Evolutionary conservation across 1,140 invertebrate genomes (phyloP).

Genomic region (Drosophila prosaltans): DNA sequence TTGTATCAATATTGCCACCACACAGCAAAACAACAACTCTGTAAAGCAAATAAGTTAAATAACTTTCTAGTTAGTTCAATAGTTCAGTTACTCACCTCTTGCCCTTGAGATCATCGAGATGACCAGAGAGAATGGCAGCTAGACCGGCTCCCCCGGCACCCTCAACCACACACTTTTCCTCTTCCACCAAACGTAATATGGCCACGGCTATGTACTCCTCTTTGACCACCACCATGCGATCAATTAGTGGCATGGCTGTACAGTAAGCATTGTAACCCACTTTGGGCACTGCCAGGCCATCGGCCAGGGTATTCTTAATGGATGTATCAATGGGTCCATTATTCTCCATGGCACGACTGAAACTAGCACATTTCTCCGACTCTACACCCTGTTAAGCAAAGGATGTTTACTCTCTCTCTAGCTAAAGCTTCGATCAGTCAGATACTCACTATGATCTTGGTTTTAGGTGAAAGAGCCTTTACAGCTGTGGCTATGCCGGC

Average conservation of each 20-base stretch:
- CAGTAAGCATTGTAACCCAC: slow-evolving; percentile 95
- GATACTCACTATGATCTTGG: slow-evolving; percentile 88
- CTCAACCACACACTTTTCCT: slow-evolving; percentile 96
- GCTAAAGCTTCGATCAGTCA: no score
- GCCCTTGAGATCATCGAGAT: slow-evolving; percentile 91
- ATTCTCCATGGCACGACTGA: slow-evolving; percentile 88
- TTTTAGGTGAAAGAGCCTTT: slow-evolving; percentile 92
- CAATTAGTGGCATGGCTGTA: slow-evolving; percentile 90
- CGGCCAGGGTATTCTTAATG: slow-evolving; percentile 92
- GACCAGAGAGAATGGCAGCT: slow-evolving; percentile 92
- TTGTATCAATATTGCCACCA: slow-evolving; percentile 97
- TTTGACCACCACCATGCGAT: slow-evolving; percentile 92
- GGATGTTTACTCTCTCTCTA: not conserved
- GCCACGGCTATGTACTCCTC: slow-evolving; percentile 95
- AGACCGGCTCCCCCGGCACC: slow-evolving; percentile 94
- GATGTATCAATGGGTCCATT: slow-evolving; percentile 88
- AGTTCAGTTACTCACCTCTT: slow-evolving; percentile 88
- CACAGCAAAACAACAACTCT: slow-evolving; percentile 91
- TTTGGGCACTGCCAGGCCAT: slow-evolving; percentile 95
- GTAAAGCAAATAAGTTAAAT: not conserved
- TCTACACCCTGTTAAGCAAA: slow-evolving; percentile 90
- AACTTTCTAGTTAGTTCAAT: not conserved
- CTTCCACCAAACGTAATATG: slow-evolving; percentile 93
- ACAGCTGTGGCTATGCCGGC: slow-evolving; percentile 94
- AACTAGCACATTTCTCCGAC: slow-evolving; percentile 94